Percentiles rank a stretch among this genome's conserved stretches.
Evolutionary conservation across 1,140 invertebrate species (phyloP).

Genomic region (Harlomillsia oculata): DNA sequence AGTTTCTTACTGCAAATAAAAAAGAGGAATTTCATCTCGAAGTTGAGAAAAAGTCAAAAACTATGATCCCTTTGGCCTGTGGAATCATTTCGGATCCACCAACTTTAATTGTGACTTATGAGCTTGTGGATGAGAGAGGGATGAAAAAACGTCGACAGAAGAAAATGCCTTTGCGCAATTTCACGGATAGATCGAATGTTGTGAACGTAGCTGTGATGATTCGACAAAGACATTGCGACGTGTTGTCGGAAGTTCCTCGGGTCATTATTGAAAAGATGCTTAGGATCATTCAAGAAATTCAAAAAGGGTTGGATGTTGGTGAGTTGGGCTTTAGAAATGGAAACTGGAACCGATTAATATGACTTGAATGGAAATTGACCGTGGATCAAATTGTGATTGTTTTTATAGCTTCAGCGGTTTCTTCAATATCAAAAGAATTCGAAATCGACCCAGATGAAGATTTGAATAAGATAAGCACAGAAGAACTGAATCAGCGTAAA

Average conservation of each 20-base stretch:
- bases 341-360: too few species aligned
- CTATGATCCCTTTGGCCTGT: conserved; percentile 7
- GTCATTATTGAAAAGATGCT: conserved; percentile 25
- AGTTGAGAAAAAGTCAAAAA: neutral
- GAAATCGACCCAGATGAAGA: conserved; percentile 26
- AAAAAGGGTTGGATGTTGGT: conserved; percentile 18
- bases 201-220: conserved; percentile 3
- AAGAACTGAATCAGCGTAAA: conserved; percentile 12
- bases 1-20: neutral
- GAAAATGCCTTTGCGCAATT: conserved; percentile 27
- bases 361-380: too few species aligned
- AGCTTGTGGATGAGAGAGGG: neutral
- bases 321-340: too few species aligned
- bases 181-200: conserved; percentile 25
- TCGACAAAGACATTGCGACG: conserved; percentile 14
- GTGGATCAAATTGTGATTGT: neutral
- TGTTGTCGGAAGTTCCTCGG: conserved; percentile 6
- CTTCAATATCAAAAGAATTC: conserved; percentile 18
- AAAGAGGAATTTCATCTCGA: neutral
- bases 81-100: conserved; percentile 28
- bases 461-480: conserved; percentile 18
- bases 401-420: conserved; percentile 9
- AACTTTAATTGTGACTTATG: conserved; percentile 18
- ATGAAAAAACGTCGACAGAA: conserved; percentile 16
- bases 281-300: conserved; percentile 28